phyloP scores from a whole-genome alignment of 92 coral and sea anemone species.

The Blastomussa wellsi region DNA sequence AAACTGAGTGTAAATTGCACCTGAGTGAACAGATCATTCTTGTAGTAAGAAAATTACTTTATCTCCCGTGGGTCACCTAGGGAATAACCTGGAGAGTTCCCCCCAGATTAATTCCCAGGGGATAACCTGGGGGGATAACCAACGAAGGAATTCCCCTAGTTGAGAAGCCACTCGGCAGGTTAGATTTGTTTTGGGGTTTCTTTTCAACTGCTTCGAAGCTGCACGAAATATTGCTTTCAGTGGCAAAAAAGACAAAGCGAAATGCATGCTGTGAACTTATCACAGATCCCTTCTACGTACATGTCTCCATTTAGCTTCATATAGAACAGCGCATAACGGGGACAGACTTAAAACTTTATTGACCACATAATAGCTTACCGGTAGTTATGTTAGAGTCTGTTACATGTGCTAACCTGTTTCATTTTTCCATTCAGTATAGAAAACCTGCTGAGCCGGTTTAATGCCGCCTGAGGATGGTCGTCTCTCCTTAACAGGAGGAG shows the following conservation, averaged over 20 bases:
- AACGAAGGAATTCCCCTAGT: background rate
- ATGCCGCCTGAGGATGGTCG: slow-evolving; percentile 58
- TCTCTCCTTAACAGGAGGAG: slow-evolving; percentile 82
- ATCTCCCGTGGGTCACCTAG: too few species aligned
- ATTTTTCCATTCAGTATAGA: slow-evolving; percentile 92
- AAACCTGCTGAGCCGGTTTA: slow-evolving; percentile 79
- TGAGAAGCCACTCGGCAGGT: background rate
- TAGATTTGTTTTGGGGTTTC: background rate
- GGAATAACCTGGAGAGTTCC: too few species aligned
- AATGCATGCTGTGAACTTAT: background rate
- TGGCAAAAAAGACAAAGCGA: background rate
- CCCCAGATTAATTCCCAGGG: too few species aligned
- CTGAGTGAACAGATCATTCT: slow-evolving; percentile 56
- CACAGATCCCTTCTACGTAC: too few species aligned
- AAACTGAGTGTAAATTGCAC: slow-evolving; percentile 85
- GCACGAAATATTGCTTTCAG: background rate
- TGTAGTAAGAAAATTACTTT: too few species aligned
- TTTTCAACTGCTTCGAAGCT: background rate
- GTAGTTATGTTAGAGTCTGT: too few species aligned
- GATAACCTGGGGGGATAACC: too few species aligned
- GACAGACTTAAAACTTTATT: too few species aligned
- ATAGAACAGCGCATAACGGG: too few species aligned
- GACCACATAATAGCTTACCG: background rate
- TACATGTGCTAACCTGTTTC: slow-evolving; percentile 79
- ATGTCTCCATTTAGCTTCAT: too few species aligned